phyloP scores from a whole-genome alignment of 64 coral and sea anemone genomes.

The Montipora cactus region DNA sequence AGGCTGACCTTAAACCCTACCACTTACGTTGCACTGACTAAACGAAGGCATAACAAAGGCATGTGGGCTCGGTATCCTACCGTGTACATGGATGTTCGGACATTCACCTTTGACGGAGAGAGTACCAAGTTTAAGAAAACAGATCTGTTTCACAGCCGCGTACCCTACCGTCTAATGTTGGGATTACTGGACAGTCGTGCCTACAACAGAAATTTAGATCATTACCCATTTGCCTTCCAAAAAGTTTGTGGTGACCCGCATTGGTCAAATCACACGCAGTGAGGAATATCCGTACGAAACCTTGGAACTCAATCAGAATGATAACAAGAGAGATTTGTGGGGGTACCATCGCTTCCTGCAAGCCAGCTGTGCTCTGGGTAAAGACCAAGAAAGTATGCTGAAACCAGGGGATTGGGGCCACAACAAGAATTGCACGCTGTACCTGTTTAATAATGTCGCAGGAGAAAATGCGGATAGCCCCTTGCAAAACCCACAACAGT shows the following conservation, averaged over 20 bases:
- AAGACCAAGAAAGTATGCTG: constrained; percentile 36
- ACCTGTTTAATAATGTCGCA: constrained; percentile 60
- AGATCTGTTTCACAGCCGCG: not conserved
- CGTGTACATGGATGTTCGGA: constrained; percentile 31
- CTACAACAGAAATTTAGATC: too few species aligned
- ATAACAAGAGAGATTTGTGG: constrained; percentile 3
- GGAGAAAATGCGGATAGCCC: constrained; percentile 15
- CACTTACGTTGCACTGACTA: not conserved
- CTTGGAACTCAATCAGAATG: constrained; percentile 21
- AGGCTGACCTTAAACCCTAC: too few species aligned
- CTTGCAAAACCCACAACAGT: constrained; percentile 4
- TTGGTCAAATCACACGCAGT: constrained; percentile 22
- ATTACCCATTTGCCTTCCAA: constrained; percentile 36
- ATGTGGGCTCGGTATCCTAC: not conserved
- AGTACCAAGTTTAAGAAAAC: too few species aligned
- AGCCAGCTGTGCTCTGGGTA: not conserved
- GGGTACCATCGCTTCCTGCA: constrained; percentile 58
- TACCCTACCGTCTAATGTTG: too few species aligned
- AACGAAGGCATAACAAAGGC: not conserved
- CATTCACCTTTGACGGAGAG: too few species aligned
- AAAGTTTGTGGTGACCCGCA: constrained; percentile 6
- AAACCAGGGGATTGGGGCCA: constrained; percentile 5
- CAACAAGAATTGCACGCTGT: constrained; percentile 48
- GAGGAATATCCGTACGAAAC: constrained; percentile 49
- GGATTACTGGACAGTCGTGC: too few species aligned